These are phyloP conservation scores for Paradoxurus hermaphroditus DNA, from an alignment of 2,113 vertebrate species.

Conservation along the genomic window DNA sequence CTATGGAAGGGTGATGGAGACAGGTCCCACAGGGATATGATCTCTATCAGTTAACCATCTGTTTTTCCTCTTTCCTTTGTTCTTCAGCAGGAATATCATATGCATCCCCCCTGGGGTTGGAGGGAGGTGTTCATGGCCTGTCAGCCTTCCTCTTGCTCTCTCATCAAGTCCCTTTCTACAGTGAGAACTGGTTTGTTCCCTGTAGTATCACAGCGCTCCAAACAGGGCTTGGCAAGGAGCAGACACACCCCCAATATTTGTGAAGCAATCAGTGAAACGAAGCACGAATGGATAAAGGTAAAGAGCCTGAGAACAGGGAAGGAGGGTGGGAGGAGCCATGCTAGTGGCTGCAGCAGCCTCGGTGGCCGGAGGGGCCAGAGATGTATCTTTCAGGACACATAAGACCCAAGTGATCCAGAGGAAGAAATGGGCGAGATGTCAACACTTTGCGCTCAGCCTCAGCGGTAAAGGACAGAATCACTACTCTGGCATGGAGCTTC, in stretches of 20 bases:
- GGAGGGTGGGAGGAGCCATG: not conserved
- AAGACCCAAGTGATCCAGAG: not conserved
- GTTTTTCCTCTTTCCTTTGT: no score
- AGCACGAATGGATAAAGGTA: no score
- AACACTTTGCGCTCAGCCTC: not conserved
- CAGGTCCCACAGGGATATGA: no score
- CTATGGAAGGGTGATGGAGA: no score
- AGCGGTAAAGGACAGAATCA: not conserved
- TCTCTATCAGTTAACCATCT: no score
- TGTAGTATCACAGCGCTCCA: not conserved
- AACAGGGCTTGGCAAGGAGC: not conserved
- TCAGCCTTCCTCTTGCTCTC: no score
- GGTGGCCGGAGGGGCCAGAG: no score
- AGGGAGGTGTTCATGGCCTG: no score
- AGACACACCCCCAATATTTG: not conserved
- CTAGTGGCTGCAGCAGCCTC: rapidly evolving
- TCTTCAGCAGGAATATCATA: no score
- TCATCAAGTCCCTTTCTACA: not conserved
- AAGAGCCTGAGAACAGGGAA: not conserved
- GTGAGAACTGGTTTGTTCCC: not conserved
- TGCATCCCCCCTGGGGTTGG: no score
- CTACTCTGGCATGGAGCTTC: not conserved
- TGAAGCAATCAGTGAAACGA: not conserved
- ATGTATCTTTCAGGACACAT: not conserved
- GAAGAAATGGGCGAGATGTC: not conserved